Evolutionary conservation across 35 echinoderm and acorn worm genomes (phyloP), one percentile per base, ranked within the genome.

Genomic region (Ophiothrix spiculata): DNA sequence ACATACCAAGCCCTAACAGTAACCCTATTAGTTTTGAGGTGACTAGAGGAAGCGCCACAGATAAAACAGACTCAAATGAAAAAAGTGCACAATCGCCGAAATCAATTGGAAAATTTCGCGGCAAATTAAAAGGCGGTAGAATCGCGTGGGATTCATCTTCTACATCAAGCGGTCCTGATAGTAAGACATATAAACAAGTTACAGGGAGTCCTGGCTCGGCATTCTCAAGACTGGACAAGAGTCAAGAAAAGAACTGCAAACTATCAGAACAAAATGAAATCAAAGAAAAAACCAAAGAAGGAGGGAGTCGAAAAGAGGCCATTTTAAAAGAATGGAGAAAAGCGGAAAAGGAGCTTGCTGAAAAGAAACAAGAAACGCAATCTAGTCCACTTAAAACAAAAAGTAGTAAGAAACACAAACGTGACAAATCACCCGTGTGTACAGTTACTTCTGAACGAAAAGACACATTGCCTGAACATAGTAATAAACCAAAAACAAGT

Each of bases 1-100:
- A 87, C 74, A 82, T 89, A 34, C 64, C 84, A 1, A 35, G 85
- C 23, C 90, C 38, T 64, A 81, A 28, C 75, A 39, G 87, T 33
- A 36, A 54, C 16, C 25, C 25, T 11, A 6, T 11, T 76, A 11
- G 74, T 12, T 35, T 34, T 34, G 76, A 16, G 17, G 25, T 6
- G 36, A 12, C 76, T 23, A 78, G 4, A 6, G 38, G 38, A 78
- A 37, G 16, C 15, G 21, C 33, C 11, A 10, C 15, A 78, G 38
- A 78, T 16, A 78, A 78, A 4, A 11, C 11, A 31, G 76, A 39
- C 76, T 39, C 33, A 34, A 16, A 4, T 1, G 33, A 10, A 39
- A 78, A 78, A 34, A n/a, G 13, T 11, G 12, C 4, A 35, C 1
- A 15, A 16, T 78, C 38, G 38, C 33, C 76, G 25, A 78, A 78